A percentile compares a stretch with the other conserved stretches of the same genome.
phyloP scores from a whole-genome alignment of 2,888 invertebrate genomes.

The Hydrotaea diabolus region DNA sequence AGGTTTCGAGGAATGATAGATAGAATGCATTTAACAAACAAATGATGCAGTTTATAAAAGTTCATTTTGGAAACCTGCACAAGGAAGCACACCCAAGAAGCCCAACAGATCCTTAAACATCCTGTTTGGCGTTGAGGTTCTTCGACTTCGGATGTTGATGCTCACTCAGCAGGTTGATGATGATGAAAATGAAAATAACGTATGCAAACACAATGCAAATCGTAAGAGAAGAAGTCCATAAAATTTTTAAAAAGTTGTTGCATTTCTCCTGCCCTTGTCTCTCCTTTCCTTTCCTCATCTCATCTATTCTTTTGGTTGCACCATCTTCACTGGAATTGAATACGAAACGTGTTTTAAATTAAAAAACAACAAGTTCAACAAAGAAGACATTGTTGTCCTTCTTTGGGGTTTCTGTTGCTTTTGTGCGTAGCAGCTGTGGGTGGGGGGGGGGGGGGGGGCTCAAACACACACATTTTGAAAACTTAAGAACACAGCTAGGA shows the following conservation, averaged over 20 bases:
- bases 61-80: conserved; percentile 17
- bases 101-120: conserved; percentile 49
- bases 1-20: conserved; percentile 54
- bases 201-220: conserved; percentile 62
- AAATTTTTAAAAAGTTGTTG: conserved; percentile 48
- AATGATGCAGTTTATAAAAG: conserved; percentile 67
- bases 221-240: conserved; percentile 55
- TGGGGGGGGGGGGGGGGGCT: too few species aligned
- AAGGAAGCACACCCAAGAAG: not conserved
- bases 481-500: conserved; percentile 34
- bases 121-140: not conserved
- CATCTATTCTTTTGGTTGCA: not conserved
- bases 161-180: conserved; percentile 16
- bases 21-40: conserved; percentile 67
- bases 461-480: too few species aligned
- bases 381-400: conserved; percentile 35
- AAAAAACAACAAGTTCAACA: conserved; percentile 50
- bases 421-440: not conserved
- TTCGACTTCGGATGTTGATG: not conserved
- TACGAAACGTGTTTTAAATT: conserved; percentile 63
- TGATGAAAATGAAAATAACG: conserved; percentile 53
- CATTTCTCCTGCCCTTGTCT: conserved; percentile 6
- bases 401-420: not conserved
- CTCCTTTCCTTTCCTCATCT: not conserved
- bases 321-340: conserved; percentile 4